These are phyloP conservation scores for Carcina quercana DNA, from an alignment of 2,888 invertebrate genomes.

Conservation along the genomic window DNA sequence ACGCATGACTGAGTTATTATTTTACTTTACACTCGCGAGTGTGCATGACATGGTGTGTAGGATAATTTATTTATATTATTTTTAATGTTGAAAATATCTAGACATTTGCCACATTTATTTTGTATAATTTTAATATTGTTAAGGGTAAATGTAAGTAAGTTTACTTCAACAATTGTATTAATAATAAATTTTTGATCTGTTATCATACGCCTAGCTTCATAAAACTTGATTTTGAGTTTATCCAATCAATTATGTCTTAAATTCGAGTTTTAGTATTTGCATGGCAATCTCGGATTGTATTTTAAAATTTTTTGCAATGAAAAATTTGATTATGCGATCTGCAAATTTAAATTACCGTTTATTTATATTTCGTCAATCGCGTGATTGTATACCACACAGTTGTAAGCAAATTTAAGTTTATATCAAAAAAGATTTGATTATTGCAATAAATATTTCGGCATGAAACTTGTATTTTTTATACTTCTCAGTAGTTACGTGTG, in stretches of 20 bases:
- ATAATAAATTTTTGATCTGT: slow-evolving; percentile 28
- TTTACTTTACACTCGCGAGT: slow-evolving; percentile 62
- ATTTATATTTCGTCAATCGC: slow-evolving; percentile 34
- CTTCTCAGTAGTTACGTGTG: too few species aligned
- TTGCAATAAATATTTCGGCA: slow-evolving; percentile 61
- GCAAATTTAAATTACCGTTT: slow-evolving; percentile 28
- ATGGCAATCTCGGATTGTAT: slow-evolving; percentile 70
- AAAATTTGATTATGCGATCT: slow-evolving; percentile 72
- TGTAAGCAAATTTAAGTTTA: too few species aligned
- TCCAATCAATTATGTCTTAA: slow-evolving; percentile 39
- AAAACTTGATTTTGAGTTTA: slow-evolving; percentile 67
- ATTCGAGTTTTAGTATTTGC: slow-evolving; percentile 66
- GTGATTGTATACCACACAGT: too few species aligned
- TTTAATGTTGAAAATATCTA: slow-evolving; percentile 31
- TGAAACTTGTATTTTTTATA: slow-evolving; percentile 35
- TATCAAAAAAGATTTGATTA: too few species aligned
- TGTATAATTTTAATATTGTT: slow-evolving; percentile 28
- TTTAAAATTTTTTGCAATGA: slow-evolving; percentile 60
- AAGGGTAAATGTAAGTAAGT: slow-evolving; percentile 35
- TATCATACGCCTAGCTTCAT: slow-evolving; percentile 55
- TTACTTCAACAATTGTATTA: slow-evolving; percentile 64
- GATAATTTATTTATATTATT: slow-evolving; percentile 22
- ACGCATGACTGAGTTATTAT: slow-evolving; percentile 61
- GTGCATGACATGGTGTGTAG: slow-evolving; percentile 53
- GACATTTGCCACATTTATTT: slow-evolving; percentile 39